Evolutionary conservation across 2,113 vertebrate genomes (phyloP).

Genomic region (Amphiprion percula): DNA sequence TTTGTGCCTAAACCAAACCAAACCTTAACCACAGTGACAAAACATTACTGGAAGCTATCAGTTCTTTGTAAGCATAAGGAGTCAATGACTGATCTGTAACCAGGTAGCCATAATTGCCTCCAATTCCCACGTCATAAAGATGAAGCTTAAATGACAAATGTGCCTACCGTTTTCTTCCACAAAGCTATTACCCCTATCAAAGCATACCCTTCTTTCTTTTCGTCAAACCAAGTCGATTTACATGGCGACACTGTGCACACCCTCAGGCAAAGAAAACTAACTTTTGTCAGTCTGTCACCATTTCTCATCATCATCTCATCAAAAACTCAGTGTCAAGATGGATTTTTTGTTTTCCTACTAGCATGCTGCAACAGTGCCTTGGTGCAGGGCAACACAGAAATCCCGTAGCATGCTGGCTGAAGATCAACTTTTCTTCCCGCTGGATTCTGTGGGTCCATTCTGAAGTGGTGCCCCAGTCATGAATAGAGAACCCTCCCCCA

Average conservation of each 20-base stretch:
- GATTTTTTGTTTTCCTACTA: slow-evolving; percentile 45
- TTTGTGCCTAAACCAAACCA: background rate
- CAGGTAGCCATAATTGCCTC: slow-evolving; percentile 30
- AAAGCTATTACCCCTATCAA: slow-evolving; percentile 39
- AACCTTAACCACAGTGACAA: slow-evolving; percentile 14
- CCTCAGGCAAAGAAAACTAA: slow-evolving; percentile 46
- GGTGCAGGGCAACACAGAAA: slow-evolving; percentile 25
- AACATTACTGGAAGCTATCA: slow-evolving; percentile 3
- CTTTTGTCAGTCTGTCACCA: slow-evolving; percentile 27
- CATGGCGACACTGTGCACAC: slow-evolving; percentile 17
- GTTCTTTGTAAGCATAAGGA: background rate
- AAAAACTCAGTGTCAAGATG: slow-evolving; percentile 37
- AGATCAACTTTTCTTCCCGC: slow-evolving; percentile 16
- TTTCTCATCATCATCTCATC: slow-evolving; percentile 48
- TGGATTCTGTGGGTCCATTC: slow-evolving; percentile 23
- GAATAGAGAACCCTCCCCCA: slow-evolving; percentile 11
- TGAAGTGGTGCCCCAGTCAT: slow-evolving; percentile 41
- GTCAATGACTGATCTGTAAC: slow-evolving; percentile 32
- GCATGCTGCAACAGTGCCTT: slow-evolving; percentile 34
- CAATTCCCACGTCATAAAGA: slow-evolving; percentile 42
- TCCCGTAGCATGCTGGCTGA: slow-evolving; percentile 14
- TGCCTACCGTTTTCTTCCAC: background rate
- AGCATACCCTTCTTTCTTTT: slow-evolving; percentile 41
- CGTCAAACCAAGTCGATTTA: slow-evolving; percentile 21
- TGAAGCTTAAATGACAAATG: slow-evolving; percentile 39